Evolutionary conservation across 1,140 invertebrate genomes (phyloP), one percentile per base, ranked within the genome.

Genomic region (Philopotamus ludificatus): DNA sequence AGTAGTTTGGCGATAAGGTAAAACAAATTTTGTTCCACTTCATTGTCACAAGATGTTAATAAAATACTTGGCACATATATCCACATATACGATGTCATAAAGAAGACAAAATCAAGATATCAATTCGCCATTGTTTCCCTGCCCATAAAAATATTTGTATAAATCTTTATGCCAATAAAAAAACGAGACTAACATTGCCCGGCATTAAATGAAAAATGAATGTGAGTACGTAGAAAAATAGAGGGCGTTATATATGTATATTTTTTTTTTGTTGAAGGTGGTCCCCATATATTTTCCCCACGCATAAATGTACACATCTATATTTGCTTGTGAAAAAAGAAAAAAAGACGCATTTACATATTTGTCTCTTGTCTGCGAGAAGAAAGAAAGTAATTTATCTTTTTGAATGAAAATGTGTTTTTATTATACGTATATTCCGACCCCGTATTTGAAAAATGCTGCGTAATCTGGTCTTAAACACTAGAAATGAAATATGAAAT

Each of bases 391-490:
- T 44, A 47, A 60, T 60, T 60, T 60, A 60, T 60, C 57, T 60
- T 60, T 60, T 21, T 60, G 57, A 21, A 47, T 60, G 57, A 60
- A 60, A 60, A 60, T 49, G 57, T 57, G 39, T 57, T 57, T 34
- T 57, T 57, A 57, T 57, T 57, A 57, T 57, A 21, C 54, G 21
- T 57, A 21, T 57, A 20, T 41, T 39, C 15, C 28, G 28, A 34
- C 4, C 4, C 28, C 4, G 28, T 34, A 12, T 34, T 34, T 34
- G 4, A 34, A 34, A 34, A 34, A 34, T 12, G 28, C 12, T 34
- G 28, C 28, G 28, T 34, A 34, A 7, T 34, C 28, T 34, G 28
- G 28, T 34, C 12, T 34, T 34, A 47, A n/a, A 20, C 44, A 3
- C 44, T 9, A 47, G 4, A 20, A n/a, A n/a, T n/a, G n/a, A n/a